These are phyloP conservation scores for Monodelphis domestica DNA, from an alignment of 2,797 vertebrate genomes.

Conservation along the genomic window DNA sequence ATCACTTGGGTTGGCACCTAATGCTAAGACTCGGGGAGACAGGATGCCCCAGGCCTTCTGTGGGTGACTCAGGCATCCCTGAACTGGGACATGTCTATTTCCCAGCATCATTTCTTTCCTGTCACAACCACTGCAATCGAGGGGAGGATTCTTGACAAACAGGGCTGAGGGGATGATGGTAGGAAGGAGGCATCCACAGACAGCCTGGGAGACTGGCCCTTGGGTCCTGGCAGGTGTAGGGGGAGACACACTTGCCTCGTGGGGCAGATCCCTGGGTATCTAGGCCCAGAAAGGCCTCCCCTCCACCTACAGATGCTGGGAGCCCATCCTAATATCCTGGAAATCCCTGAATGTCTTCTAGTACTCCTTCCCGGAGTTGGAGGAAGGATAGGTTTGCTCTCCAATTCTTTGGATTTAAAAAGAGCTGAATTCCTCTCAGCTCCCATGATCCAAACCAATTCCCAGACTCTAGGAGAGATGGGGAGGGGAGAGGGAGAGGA, in stretches of 20 bases:
- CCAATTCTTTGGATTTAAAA: not conserved
- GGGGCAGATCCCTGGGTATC: not conserved
- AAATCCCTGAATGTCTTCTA: not conserved
- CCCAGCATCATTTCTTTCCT: not conserved
- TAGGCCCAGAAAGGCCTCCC: not conserved
- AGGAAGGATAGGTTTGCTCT: not conserved
- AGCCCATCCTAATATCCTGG: not conserved
- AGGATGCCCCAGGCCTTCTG: not conserved
- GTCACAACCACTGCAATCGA: not conserved
- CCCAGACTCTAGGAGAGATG: no score
- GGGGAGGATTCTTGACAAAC: slow-evolving; percentile 70
- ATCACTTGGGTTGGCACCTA: not conserved
- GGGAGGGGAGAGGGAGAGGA: no score
- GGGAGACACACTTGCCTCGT: not conserved
- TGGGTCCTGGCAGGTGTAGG: not conserved
- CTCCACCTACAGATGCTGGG: not conserved
- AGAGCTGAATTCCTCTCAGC: not conserved
- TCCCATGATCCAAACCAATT: not conserved
- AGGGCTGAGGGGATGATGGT: slow-evolving; percentile 41
- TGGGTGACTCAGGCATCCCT: not conserved
- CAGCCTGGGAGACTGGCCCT: not conserved
- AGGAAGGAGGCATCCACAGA: slow-evolving; percentile 48
- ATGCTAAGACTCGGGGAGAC: not conserved
- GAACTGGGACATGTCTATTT: not conserved
- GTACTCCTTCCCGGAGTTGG: not conserved